phyloP scores from a whole-genome alignment of 1,140 invertebrate genomes.

The Zaprionus gabonicus region DNA sequence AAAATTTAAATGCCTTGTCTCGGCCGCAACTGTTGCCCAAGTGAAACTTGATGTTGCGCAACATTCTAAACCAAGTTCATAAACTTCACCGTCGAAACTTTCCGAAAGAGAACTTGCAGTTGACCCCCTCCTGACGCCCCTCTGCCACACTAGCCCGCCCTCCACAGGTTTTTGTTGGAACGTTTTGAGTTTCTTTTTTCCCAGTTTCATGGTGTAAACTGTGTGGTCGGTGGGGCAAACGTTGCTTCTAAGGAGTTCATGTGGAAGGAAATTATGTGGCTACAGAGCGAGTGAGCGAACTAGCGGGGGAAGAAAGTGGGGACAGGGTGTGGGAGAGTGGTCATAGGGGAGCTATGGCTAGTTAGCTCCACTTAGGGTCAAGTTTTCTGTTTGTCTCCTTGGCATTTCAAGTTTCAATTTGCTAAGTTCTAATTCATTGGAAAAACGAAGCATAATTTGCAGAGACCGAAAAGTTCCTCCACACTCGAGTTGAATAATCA shows the following conservation, averaged over 20 bases:
- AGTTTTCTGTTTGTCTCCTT: constrained; percentile 40
- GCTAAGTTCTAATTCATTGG: constrained; percentile 11
- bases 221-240: constrained; percentile 74
- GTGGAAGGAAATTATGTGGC: constrained; percentile 68
- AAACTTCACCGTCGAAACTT: constrained; percentile 67
- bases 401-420: constrained; percentile 66
- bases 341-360: background rate
- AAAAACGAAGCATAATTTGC: constrained; percentile 41
- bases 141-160: background rate
- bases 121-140: background rate
- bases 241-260: constrained; percentile 65
- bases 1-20: constrained; percentile 65
- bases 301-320: background rate
- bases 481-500: background rate
- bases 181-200: constrained; percentile 6
- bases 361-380: constrained; percentile 14
- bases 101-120: constrained; percentile 25
- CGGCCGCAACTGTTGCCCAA: constrained; percentile 63
- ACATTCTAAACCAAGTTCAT: constrained; percentile 67
- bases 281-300: background rate
- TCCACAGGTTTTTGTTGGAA: constrained; percentile 25
- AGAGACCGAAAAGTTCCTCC: constrained; percentile 5
- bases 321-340: background rate
- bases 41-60: constrained; percentile 60
- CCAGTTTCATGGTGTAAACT: constrained; percentile 44